These are phyloP conservation scores for Enoplolaimus lenunculus DNA, from an alignment of 2,888 invertebrate species.

Conservation along the genomic window DNA sequence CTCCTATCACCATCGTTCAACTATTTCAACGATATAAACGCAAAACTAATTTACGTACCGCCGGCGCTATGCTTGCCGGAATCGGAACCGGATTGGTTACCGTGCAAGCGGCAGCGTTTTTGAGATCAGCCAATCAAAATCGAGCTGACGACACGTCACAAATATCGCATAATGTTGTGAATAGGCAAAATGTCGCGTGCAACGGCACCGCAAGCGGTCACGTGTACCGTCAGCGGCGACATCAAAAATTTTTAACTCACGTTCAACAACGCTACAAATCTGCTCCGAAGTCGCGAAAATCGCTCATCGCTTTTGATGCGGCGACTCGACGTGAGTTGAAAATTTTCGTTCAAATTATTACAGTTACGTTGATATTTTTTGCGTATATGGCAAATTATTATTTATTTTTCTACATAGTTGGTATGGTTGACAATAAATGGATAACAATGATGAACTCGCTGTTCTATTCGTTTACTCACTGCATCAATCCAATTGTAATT, in stretches of 20 bases:
- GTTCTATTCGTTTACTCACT: constrained; percentile 39
- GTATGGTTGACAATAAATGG: constrained; percentile 29
- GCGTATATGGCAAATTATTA: constrained; percentile 37
- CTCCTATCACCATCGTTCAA: constrained; percentile 36
- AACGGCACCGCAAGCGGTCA: constrained; percentile 30
- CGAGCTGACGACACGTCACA: no score
- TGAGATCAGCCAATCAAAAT: no score
- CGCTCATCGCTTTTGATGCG: constrained; percentile 12
- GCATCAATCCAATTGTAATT: constrained; percentile 38
- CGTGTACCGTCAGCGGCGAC: constrained; percentile 17
- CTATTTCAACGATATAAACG: constrained; percentile 35
- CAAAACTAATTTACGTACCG: constrained; percentile 28
- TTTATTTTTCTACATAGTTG: constrained; percentile 33
- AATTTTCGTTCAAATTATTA: constrained; percentile 32
- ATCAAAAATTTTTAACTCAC: constrained; percentile 17
- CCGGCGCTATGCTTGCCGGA: constrained; percentile 35
- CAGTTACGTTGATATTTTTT: constrained; percentile 37
- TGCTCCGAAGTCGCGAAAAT: background rate
- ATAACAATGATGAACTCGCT: constrained; percentile 35
- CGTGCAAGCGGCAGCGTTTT: background rate
- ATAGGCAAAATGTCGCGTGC: background rate
- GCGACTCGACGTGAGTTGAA: background rate
- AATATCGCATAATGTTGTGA: background rate
- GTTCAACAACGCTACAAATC: background rate
- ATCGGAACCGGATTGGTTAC: constrained; percentile 26